phyloP scores from a whole-genome alignment of 2,888 invertebrate genomes.

The Iphiclides podalirius region DNA sequence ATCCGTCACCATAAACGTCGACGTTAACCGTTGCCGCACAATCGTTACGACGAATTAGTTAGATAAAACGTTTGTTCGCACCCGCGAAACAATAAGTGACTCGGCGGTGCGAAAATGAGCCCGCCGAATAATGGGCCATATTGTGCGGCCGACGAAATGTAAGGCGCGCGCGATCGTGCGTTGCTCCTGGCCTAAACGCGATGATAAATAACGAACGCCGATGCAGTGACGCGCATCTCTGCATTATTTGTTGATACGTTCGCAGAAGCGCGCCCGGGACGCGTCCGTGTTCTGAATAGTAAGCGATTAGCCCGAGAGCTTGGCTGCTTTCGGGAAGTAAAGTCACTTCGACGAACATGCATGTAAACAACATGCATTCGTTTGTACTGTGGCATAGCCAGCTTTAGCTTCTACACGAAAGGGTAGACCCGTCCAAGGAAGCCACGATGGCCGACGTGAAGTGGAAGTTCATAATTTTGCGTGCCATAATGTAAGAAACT shows the following conservation, averaged over 20 bases:
- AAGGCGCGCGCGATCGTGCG: slow-evolving; percentile 31
- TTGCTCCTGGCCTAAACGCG: slow-evolving; percentile 39
- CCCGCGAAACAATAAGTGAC: slow-evolving; percentile 21
- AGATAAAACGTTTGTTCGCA: slow-evolving; percentile 29
- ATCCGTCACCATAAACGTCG: slow-evolving; percentile 1
- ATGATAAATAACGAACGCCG: slow-evolving; percentile 32
- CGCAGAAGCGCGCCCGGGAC: slow-evolving; percentile 46
- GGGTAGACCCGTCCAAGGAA: too few relatives aligned
- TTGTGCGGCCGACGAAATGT: slow-evolving; percentile 25
- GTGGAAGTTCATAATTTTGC: too few relatives aligned
- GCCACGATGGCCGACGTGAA: too few relatives aligned
- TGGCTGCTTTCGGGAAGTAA: background rate
- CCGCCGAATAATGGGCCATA: slow-evolving; percentile 16
- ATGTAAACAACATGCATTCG: background rate
- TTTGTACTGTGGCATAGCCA: too few relatives aligned
- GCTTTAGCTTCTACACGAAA: too few relatives aligned
- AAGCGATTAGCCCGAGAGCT: slow-evolving; percentile 16
- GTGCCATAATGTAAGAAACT: too few relatives aligned
- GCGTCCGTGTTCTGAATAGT: slow-evolving; percentile 27
- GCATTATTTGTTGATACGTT: slow-evolving; percentile 49
- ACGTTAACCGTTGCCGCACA: slow-evolving; percentile 7
- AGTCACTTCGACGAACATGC: too few relatives aligned
- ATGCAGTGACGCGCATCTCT: slow-evolving; percentile 46
- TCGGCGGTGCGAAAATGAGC: slow-evolving; percentile 5
- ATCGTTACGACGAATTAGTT: too few relatives aligned